Conservation (phyloP, 2,888 invertebrate species). For the Drosophila fulvimacula region DNA sequence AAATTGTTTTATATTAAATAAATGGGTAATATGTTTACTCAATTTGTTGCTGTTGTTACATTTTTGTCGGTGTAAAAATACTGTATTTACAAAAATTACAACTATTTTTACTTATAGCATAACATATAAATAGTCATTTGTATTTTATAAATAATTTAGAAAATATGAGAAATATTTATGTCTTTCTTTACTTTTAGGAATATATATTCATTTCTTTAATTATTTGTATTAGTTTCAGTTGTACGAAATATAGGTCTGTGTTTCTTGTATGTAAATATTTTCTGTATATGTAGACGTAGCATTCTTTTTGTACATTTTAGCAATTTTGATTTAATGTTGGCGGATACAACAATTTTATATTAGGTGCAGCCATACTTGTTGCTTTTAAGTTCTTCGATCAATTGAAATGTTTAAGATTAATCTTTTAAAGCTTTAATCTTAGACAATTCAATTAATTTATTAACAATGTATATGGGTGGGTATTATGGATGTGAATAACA, state of each 20-base stretch:
- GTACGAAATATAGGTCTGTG: constrained; percentile 68
- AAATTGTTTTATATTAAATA: constrained; percentile 66
- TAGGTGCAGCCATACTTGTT: constrained; percentile 44
- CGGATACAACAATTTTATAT: constrained; percentile 35
- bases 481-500: neutral
- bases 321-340: constrained; percentile 30
- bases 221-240: constrained; percentile 69
- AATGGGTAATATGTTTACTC: constrained; percentile 50
- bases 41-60: constrained; percentile 42
- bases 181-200: constrained; percentile 72
- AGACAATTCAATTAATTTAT: constrained; percentile 21
- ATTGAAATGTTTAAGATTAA: constrained; percentile 26
- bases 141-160: constrained; percentile 76
- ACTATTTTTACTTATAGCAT: constrained; percentile 69
- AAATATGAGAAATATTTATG: constrained; percentile 77
- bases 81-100: constrained; percentile 76
- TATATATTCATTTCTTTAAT: constrained; percentile 49
- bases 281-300: constrained; percentile 55
- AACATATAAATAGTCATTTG: constrained; percentile 77
- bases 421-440: constrained; percentile 1
- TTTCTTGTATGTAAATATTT: constrained; percentile 58
- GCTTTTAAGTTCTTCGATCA: neutral
- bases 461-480: neutral
- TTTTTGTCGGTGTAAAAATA: constrained; percentile 72
- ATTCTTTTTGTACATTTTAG: constrained; percentile 56